phyloP scores from a whole-genome alignment of 2,888 invertebrate species.

The Cylloceria caligata region DNA sequence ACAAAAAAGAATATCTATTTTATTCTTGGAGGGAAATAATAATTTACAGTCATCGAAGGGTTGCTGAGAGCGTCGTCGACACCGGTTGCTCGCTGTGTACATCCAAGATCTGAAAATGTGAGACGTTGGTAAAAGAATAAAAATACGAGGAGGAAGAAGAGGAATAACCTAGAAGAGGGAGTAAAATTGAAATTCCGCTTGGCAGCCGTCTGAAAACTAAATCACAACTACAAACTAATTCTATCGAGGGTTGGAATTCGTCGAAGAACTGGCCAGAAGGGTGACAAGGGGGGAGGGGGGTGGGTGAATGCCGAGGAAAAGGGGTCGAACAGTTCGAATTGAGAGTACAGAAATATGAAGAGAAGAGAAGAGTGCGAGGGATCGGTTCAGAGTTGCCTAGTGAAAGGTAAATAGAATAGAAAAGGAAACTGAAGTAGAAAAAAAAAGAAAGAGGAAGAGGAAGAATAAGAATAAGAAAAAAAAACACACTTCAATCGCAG shows the following conservation, averaged over 20 bases:
- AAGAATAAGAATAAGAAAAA: slow-evolving; percentile 34
- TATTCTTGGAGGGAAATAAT: slow-evolving; percentile 21
- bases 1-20: slow-evolving; percentile 7
- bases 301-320: slow-evolving; percentile 53
- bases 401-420: slow-evolving; percentile 57
- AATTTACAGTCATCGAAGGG: slow-evolving; percentile 31
- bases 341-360: slow-evolving; percentile 60
- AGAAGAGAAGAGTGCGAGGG: slow-evolving; percentile 43
- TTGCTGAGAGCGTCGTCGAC: neutral
- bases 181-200: slow-evolving; percentile 74
- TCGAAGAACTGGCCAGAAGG: slow-evolving; percentile 33
- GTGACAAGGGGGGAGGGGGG: slow-evolving; percentile 36
- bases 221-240: slow-evolving; percentile 79
- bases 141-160: slow-evolving; percentile 15
- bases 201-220: slow-evolving; percentile 72
- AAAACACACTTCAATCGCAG: slow-evolving; percentile 74
- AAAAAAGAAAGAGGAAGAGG: slow-evolving; percentile 37
- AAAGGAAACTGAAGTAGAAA: slow-evolving; percentile 46
- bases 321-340: slow-evolving; percentile 61
- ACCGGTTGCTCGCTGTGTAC: neutral
- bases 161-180: slow-evolving; percentile 27
- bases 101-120: neutral
- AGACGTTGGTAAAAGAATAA: slow-evolving; percentile 22
- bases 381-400: slow-evolving; percentile 27
- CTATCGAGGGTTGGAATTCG: slow-evolving; percentile 63